Evolutionary conservation across 2,888 invertebrate genomes (phyloP), one percentile per base, ranked within the genome.

Genomic region (Acronicta psi): DNA sequence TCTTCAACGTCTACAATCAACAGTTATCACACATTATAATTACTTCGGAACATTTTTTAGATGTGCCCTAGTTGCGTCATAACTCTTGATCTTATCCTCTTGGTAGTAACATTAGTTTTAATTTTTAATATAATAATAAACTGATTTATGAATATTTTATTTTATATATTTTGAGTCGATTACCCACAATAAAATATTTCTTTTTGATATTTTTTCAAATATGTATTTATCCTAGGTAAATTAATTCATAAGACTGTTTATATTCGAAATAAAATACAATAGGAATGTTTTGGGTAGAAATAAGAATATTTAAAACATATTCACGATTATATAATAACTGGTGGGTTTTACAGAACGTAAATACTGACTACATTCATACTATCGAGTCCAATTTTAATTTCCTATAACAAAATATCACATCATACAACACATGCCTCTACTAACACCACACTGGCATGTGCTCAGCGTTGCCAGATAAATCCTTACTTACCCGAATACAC

Each of bases 321-420:
- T 65, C 64, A 69, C 63, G 66, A 62, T 61, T 59, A 62, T 68
- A 31, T 31, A 25, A 31, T 31, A 31, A 31, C 63, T 82, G 81
- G 82, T 81, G 83, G 83, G 83, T 62, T 74, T 71, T 23, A 56
- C 59, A 71, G 43, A 55, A 55, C 56, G 56, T 59, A 66, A 56
- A 69, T 61, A 69, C 67, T 62, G 51, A 54, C 50, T 69, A 62
- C 58, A 71, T 62, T 69, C 55, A 59, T 58, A 59, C 54, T 51
- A 52, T 68, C 38, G 51, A 61, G 52, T 73, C 69, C 60, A 69
- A 68, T 68, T 59, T 62, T 34, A 58, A 49, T 66, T 54, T 57
- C 59, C 67, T 76, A 77, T 58, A 73, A 59, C 70, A 81, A 82
- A 85, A 84, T 87, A 87, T 86, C 88, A 86, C 86, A 86, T 81